Conservation (phyloP, 1,140 invertebrate genomes). For the Caenorhabditis latens region DNA sequence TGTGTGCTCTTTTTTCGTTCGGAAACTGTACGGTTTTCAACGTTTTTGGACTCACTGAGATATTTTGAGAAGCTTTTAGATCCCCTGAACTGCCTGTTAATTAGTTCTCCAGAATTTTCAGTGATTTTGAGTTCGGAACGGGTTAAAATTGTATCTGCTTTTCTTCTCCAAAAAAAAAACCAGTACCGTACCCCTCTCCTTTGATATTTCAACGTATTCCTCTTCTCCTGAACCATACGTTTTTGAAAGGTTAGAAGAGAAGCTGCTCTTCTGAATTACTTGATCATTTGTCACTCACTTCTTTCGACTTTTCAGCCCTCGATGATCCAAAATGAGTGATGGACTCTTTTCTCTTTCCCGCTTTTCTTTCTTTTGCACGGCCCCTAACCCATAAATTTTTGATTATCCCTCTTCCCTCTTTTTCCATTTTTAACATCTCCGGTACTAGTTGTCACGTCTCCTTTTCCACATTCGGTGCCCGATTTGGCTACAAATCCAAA, state of each 20-base stretch:
- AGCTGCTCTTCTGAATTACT: constrained; percentile 28
- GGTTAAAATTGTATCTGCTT: no score
- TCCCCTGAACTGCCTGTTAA: no score
- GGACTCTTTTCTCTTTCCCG: constrained; percentile 2
- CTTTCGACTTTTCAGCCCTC: constrained; percentile 18
- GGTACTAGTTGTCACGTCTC: constrained; percentile 16
- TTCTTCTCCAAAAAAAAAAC: no score
- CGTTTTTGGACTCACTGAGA: no score
- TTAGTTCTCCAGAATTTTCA: no score
- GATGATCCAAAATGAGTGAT: constrained; percentile 50
- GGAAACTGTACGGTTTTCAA: not conserved
- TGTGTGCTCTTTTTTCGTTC: constrained; percentile 14
- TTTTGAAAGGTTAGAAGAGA: not conserved
- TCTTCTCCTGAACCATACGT: not conserved
- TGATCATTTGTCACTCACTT: constrained; percentile 50
- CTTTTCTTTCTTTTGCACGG: not conserved
- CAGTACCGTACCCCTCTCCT: no score
- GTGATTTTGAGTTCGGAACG: no score
- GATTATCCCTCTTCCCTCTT: constrained; percentile 7
- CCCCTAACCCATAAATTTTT: constrained; percentile 44
- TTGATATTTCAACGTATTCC: no score
- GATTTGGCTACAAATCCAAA: constrained; percentile 44
- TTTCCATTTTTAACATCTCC: not conserved
- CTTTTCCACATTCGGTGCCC: not conserved
- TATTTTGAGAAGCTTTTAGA: no score